phyloP scores from a whole-genome alignment of 2,797 vertebrate species.

The Mormyrops attenuatus region DNA sequence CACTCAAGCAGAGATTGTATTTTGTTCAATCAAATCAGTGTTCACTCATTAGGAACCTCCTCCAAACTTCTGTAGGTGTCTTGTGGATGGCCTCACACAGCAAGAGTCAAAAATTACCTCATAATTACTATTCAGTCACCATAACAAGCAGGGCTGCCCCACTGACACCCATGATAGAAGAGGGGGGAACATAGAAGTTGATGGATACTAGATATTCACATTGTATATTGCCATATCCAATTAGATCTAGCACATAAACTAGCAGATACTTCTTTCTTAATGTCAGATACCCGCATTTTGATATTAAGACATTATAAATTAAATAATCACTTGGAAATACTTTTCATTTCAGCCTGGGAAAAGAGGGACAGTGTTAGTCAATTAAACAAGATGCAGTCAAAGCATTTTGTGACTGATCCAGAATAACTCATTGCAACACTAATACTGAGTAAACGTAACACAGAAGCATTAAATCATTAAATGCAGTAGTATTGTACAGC shows the following conservation, averaged over 20 bases:
- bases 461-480: not conserved
- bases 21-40: constrained; percentile 63
- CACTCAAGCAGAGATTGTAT: constrained; percentile 50
- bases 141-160: constrained; percentile 69
- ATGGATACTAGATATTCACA: constrained; percentile 63
- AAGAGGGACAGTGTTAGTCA: not conserved
- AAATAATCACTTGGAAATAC: constrained; percentile 40
- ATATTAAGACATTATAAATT: constrained; percentile 59
- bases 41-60: constrained; percentile 65
- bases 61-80: constrained; percentile 52
- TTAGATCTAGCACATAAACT: constrained; percentile 73
- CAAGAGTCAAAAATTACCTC: constrained; percentile 67
- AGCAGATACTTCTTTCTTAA: constrained; percentile 61
- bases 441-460: not conserved
- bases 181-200: constrained; percentile 59
- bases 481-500: not conserved
- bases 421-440: not conserved
- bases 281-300: constrained; percentile 46
- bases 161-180: constrained; percentile 58
- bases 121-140: constrained; percentile 73
- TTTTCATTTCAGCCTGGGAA: not conserved
- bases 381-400: not conserved
- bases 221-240: constrained; percentile 73
- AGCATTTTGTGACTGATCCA: not conserved
- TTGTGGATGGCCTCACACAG: constrained; percentile 65